Evolutionary conservation across 92 coral and sea anemone species (phyloP).

Genomic region (Phymanthus crucifer): DNA sequence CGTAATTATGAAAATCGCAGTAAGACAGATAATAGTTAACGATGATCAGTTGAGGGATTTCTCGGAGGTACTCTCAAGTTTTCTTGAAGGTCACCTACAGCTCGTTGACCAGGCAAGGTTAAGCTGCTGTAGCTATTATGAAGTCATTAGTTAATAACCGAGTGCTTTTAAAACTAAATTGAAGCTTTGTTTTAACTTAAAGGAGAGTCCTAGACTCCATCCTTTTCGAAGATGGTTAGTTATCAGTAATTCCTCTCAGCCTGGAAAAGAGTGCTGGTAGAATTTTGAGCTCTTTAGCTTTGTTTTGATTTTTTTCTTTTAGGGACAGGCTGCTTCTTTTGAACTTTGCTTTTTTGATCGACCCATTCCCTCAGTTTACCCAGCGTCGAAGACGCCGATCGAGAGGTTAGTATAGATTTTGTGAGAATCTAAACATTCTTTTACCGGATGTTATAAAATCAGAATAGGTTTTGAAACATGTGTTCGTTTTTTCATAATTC

Average conservation of each 20-base stretch:
- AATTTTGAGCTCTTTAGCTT: background rate
- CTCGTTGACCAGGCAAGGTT: background rate
- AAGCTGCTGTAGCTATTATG: background rate
- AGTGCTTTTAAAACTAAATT: background rate
- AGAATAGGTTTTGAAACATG: conserved; percentile 2
- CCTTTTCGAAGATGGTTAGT: conserved; percentile 1
- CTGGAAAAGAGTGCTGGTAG: background rate
- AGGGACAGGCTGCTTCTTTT: background rate
- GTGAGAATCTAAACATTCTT: conserved; percentile 3
- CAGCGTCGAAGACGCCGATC: background rate
- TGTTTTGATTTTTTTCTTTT: background rate
- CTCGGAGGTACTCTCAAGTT: background rate
- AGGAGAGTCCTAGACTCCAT: background rate
- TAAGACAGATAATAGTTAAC: background rate
- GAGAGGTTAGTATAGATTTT: background rate
- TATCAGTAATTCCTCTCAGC: background rate
- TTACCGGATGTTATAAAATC: conserved; percentile 2
- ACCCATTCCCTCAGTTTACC: background rate
- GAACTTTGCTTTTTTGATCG: background rate
- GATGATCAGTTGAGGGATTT: background rate
- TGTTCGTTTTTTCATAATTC: background rate
- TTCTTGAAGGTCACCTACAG: background rate
- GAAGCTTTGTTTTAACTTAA: background rate
- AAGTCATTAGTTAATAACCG: background rate
- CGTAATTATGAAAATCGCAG: no score